These are phyloP conservation scores for Rhipidura dahli DNA, from an alignment of 2,113 vertebrate genomes.

Conservation along the genomic window DNA sequence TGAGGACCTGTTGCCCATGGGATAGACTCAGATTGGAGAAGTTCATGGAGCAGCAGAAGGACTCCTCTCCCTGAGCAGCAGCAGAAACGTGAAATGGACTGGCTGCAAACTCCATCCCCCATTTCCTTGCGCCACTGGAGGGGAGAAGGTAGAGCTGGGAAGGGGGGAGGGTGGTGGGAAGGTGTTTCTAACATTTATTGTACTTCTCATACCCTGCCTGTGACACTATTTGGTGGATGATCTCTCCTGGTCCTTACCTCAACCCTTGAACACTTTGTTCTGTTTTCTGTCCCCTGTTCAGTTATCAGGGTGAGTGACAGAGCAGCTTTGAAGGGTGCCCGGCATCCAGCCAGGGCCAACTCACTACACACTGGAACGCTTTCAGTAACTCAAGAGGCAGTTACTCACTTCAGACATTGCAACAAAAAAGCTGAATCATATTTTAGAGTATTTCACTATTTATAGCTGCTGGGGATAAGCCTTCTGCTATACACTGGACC, in stretches of 20 bases:
- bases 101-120: neutral
- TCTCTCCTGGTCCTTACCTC: neutral
- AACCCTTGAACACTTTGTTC: neutral
- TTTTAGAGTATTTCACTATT: neutral
- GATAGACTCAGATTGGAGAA: neutral
- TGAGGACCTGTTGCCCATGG: neutral
- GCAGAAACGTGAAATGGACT: rapidly evolving
- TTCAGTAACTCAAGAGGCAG: neutral
- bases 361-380: neutral
- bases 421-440: neutral
- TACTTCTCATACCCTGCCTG: neutral
- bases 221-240: neutral
- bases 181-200: neutral
- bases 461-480: neutral
- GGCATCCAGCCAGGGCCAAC: neutral
- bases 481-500: neutral
- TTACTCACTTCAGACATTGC: neutral
- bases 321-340: neutral
- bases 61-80: neutral
- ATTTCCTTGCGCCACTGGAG: rapidly evolving
- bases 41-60: neutral
- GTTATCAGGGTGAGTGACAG: neutral
- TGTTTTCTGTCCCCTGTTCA: neutral
- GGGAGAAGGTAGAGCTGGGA: neutral
- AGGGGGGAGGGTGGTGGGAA: neutral